A percentile compares a stretch with the other conserved stretches of the same genome.
phyloP scores from a whole-genome alignment of 2,888 invertebrate species.

The Maniola hyperantus region DNA sequence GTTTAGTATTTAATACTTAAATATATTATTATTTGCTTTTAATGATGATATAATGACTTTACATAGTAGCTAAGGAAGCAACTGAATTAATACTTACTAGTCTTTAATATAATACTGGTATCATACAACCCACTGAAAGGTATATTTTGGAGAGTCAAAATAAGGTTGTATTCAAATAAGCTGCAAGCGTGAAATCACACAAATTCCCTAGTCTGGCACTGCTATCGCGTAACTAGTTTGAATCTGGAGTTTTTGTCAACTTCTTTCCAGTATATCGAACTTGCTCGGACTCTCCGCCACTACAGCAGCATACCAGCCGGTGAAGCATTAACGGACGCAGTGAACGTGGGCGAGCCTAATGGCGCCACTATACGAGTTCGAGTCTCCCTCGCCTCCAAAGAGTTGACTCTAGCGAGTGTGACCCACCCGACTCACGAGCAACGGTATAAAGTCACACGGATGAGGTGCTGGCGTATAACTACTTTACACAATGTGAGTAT shows the following conservation, averaged over 20 bases:
- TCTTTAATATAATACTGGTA: too few relatives aligned
- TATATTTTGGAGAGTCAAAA: too few relatives aligned
- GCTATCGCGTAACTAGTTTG: too few relatives aligned
- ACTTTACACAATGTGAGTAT: conserved; percentile 87
- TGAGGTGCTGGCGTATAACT: conserved; percentile 98
- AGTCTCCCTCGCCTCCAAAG: conserved; percentile 93
- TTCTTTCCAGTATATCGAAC: conserved; percentile 88
- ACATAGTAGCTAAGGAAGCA: too few relatives aligned
- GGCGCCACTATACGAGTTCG: conserved; percentile 66
- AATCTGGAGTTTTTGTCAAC: not conserved
- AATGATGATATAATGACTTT: not conserved
- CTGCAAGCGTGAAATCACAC: too few relatives aligned
- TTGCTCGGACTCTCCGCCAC: conserved; percentile 91
- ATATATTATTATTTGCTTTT: too few relatives aligned
- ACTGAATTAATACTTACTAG: too few relatives aligned
- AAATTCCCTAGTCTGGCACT: too few relatives aligned
- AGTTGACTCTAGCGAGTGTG: conserved; percentile 88
- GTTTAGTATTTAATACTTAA: not conserved
- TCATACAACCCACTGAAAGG: too few relatives aligned
- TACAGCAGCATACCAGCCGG: conserved; percentile 91
- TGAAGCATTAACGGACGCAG: conserved; percentile 66
- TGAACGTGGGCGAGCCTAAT: conserved; percentile 51
- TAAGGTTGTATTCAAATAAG: too few relatives aligned
- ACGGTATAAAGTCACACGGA: conserved; percentile 95
- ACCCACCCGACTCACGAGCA: conserved; percentile 89